Percentiles rank a stretch among this genome's conserved stretches.
These are phyloP conservation scores for Isoperla grammatica DNA, from an alignment of 2,888 invertebrate species.

Conservation along the genomic window DNA sequence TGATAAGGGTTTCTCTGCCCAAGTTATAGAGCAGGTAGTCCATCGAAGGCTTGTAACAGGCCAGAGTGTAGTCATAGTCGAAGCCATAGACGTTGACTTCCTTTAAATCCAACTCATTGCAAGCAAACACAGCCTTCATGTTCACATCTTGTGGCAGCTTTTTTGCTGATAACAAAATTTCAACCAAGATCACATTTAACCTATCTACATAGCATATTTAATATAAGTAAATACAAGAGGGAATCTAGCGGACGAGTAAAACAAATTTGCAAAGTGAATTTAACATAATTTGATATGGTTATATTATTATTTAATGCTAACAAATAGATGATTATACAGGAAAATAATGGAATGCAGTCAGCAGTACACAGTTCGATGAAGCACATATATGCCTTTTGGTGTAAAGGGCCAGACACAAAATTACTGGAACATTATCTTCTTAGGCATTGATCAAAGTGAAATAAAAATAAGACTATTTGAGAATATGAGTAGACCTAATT, in stretches of 20 bases:
- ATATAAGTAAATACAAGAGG: conserved; percentile 5
- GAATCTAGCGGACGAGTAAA: not conserved
- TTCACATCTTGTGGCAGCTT: conserved; percentile 84
- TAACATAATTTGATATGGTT: not conserved
- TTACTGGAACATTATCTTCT: not conserved
- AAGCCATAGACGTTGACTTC: conserved; percentile 95
- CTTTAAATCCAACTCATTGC: conserved; percentile 87
- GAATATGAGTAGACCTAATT: too few relatives aligned
- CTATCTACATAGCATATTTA: conserved; percentile 20
- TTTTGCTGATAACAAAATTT: conserved; percentile 56
- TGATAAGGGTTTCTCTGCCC: conserved; percentile 78
- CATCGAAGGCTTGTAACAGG: conserved; percentile 86
- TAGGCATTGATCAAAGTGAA: not conserved
- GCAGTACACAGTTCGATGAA: not conserved
- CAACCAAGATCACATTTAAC: not conserved
- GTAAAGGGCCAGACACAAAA: not conserved
- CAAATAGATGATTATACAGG: not conserved
- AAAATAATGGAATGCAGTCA: not conserved
- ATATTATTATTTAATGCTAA: not conserved
- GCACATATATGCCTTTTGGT: not conserved
- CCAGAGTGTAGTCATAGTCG: conserved; percentile 97
- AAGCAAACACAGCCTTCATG: conserved; percentile 85
- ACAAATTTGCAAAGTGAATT: not conserved
- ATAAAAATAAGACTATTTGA: not conserved
- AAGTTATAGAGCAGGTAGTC: conserved; percentile 87